A percentile compares a stretch with the other conserved stretches of the same genome.
Evolutionary conservation across 1,140 invertebrate genomes (phyloP).

Genomic region (Drosophila aff.): DNA sequence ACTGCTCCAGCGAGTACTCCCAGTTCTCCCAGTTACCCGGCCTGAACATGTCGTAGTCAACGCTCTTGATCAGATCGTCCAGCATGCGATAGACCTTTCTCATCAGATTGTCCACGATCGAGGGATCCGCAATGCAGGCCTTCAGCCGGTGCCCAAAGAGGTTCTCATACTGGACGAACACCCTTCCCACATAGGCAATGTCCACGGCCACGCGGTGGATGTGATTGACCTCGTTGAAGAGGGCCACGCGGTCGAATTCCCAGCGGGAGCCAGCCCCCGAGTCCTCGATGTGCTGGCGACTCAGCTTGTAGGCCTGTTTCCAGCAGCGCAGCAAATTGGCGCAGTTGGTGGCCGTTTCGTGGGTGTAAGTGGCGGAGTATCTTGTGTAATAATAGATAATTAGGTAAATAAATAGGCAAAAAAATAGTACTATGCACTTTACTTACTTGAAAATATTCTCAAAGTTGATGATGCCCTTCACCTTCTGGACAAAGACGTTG

Average conservation of each 20-base stretch:
- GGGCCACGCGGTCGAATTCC: constrained; percentile 93
- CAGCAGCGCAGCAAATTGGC: constrained; percentile 90
- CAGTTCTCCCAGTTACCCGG: constrained; percentile 92
- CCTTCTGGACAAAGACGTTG: constrained; percentile 91
- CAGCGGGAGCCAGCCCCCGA: constrained; percentile 93
- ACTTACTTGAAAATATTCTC: constrained; percentile 90
- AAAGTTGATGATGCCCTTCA: constrained; percentile 90
- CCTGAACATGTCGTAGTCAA: constrained; percentile 93
- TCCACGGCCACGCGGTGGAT: constrained; percentile 92
- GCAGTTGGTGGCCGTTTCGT: constrained; percentile 86
- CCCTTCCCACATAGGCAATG: constrained; percentile 90
- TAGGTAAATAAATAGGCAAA: neutral
- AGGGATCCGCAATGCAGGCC: constrained; percentile 93
- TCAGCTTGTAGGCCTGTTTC: constrained; percentile 91
- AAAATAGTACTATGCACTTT: neutral
- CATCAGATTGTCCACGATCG: constrained; percentile 92
- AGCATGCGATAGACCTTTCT: constrained; percentile 87
- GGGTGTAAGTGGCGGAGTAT: constrained; percentile 86
- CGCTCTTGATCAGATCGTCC: constrained; percentile 90
- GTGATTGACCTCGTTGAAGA: constrained; percentile 94
- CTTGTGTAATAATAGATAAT: constrained; percentile 70
- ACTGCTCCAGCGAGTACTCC: constrained; percentile 91
- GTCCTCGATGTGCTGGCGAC: constrained; percentile 91
- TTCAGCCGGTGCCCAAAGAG: constrained; percentile 95
- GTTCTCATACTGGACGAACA: constrained; percentile 94